A percentile compares a stretch with the other conserved stretches of the same genome.
phyloP scores from a whole-genome alignment of 2,797 vertebrate genomes.

The Xiphorhynchus erythropygius region DNA sequence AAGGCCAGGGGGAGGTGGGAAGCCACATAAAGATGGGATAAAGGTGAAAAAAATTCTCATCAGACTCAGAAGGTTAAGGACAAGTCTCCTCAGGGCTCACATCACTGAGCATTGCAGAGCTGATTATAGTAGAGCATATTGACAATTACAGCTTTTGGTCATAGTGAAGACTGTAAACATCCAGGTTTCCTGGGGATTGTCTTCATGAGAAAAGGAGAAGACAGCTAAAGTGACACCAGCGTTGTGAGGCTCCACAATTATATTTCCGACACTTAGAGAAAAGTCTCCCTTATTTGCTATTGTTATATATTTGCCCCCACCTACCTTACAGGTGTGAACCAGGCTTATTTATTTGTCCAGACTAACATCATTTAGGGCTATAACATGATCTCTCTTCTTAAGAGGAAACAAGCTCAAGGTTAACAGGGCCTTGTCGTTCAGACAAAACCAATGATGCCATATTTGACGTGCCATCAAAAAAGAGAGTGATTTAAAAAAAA shows the following conservation, averaged over 20 bases:
- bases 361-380: neutral
- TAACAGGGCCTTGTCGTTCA: neutral
- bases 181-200: neutral
- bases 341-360: conserved; percentile 19
- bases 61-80: neutral
- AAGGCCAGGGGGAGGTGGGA: neutral
- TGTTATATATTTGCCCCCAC: neutral
- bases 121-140: neutral
- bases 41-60: neutral
- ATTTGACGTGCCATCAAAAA: neutral
- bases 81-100: neutral
- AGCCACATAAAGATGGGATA: neutral
- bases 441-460: neutral
- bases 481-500: neutral
- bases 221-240: neutral
- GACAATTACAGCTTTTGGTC: neutral
- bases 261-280: neutral
- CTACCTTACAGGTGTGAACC: neutral
- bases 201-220: neutral
- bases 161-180: neutral
- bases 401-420: neutral
- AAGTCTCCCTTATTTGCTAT: neutral
- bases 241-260: neutral
- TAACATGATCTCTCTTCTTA: neutral
- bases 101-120: neutral